Base-by-base conservation (phyloP, 2,113 vertebrate species). In the Lethenteron reissneri region DNA sequence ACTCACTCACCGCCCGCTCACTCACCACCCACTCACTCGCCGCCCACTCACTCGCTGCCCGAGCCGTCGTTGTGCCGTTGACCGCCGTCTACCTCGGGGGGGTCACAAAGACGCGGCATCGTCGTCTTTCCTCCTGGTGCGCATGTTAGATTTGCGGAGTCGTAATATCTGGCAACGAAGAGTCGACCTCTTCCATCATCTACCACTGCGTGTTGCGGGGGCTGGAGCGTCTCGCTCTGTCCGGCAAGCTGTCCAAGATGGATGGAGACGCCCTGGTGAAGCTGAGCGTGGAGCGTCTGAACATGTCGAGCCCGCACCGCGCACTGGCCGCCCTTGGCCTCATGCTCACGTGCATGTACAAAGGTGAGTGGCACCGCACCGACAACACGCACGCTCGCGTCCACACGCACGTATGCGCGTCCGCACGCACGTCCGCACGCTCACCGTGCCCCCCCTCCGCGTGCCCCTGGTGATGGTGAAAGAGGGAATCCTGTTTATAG, bases 271-370 rank as follows among this genome's bases (percentile, higher is more conserved):
- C 89, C 0, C 80, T 99, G 69, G 92, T 95, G 69, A 99, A 99
- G 74, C 85, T 99, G 71, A 91, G 92, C 0, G 92, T 99, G 74
- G 94, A 99, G 77, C 77, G 92, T 57, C 88, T 97, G 76, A 95
- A 94, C 74, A 89, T 90, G 80, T 88, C 90, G 72, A 95, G 92
- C 6, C 94, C 94, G 0, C 92, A 96, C 80, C 80, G 92, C 76
- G 89, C 94, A 58, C 92, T 99, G 91, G 89, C 94, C 2, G 92
- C 94, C 9, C 82, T 99, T 72, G 94, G 94, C 69, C 84, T 99
- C 76, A 97, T 99, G 94, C 85, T 97, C 72, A 97, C 92, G 75
- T 97, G 94, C 84, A 99, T 99, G 94, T 99, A 99, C 80, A 97
- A 90, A 77, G 94, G 94, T 99, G 81, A 78, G 64, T 68, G n/a